Base-by-base conservation (phyloP, 1,140 invertebrate species). In the Drosophila parvula region DNA sequence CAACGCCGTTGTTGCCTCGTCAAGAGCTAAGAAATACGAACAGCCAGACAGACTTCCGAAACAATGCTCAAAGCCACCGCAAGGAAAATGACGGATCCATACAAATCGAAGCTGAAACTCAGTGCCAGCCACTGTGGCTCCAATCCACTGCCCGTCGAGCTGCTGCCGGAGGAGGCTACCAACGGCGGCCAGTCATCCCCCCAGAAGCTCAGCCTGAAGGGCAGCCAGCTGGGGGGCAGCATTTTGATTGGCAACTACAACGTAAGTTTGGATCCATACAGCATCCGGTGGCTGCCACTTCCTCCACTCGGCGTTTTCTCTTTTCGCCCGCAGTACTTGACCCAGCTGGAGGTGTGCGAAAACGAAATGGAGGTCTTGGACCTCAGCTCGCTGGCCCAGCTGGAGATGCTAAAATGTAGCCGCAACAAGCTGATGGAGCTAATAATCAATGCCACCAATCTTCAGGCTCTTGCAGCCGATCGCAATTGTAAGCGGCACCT, bases 241-340 rank as follows among this genome's bases (percentile, higher is more conserved):
- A 96, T 97, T 59, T 95, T 97, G 73, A 94, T 97, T 34, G 96
- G 96, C 67, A 96, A 96, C 91, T 97, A 96, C 91, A 96, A 95
- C 81, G 96, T 96, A 94, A 95, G 81, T 48, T 48, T 41, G 12
- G 36, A n/a, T 53, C 3, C 18, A 36, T 14, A 16, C 30, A 57
- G 30, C 44, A 60, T 60, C 60, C 53, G 53, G 27, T 36, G 28
- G 34, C 12, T 8, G 9, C 16, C 5, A 22, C 61, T 73, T 73
- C 38, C 56, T 18, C 40, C 56, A 44, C 16, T 60, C 55, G 30
- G 7, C 16, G 36, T 71, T 73, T 73, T 44, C 44, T 36, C 43
- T 63, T 57, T 59, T 84, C 56, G 81, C 78, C 84, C 83, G 22
- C 90, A 95, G 95, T 95, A 95, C 91, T 90, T 96, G 61, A 95